Percentiles rank a stretch among this genome's conserved stretches.
Evolutionary conservation across 1,140 invertebrate genomes (phyloP).

Genomic region (Oryzaephilus surinamensis): DNA sequence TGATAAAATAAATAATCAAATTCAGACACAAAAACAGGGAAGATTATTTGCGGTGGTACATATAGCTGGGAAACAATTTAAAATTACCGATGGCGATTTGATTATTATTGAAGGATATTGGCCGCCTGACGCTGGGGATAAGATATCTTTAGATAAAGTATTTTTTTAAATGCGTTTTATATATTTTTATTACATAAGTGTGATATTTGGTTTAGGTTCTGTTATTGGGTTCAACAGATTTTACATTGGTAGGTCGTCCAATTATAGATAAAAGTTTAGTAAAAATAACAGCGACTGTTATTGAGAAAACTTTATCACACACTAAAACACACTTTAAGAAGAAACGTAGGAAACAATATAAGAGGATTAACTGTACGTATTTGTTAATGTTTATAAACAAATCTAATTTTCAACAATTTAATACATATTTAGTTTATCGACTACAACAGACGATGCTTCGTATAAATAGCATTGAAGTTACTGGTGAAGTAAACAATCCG

Average conservation of each 20-base stretch:
- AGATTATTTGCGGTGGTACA: slow-evolving; percentile 81
- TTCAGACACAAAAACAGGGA: slow-evolving; percentile 46
- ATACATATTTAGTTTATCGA: slow-evolving; percentile 42
- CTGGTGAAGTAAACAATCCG: slow-evolving; percentile 29
- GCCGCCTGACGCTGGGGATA: slow-evolving; percentile 72
- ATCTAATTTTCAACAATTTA: not conserved
- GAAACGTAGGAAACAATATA: slow-evolving; percentile 64
- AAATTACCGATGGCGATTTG: slow-evolving; percentile 78
- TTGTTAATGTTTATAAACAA: no score
- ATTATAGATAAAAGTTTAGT: slow-evolving; percentile 65
- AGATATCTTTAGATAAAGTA: slow-evolving; percentile 81
- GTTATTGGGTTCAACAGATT: slow-evolving; percentile 72
- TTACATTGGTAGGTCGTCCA: slow-evolving; percentile 75
- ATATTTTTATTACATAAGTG: not conserved
- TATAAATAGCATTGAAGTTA: slow-evolving; percentile 57
- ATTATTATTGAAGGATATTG: slow-evolving; percentile 75
- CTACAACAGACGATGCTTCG: slow-evolving; percentile 59
- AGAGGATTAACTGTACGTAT: slow-evolving; percentile 65
- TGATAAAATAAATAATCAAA: slow-evolving; percentile 47
- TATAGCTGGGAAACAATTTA: slow-evolving; percentile 73
- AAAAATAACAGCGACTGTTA: slow-evolving; percentile 70
- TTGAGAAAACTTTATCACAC: slow-evolving; percentile 81
- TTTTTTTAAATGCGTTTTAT: slow-evolving; percentile 4
- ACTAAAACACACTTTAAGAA: slow-evolving; percentile 68
- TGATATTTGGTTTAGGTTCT: slow-evolving; percentile 42